Percentiles rank a stretch among this genome's conserved stretches.
Evolutionary conservation across 1,140 invertebrate species (phyloP).

Genomic region (Odontomachus brunneus): DNA sequence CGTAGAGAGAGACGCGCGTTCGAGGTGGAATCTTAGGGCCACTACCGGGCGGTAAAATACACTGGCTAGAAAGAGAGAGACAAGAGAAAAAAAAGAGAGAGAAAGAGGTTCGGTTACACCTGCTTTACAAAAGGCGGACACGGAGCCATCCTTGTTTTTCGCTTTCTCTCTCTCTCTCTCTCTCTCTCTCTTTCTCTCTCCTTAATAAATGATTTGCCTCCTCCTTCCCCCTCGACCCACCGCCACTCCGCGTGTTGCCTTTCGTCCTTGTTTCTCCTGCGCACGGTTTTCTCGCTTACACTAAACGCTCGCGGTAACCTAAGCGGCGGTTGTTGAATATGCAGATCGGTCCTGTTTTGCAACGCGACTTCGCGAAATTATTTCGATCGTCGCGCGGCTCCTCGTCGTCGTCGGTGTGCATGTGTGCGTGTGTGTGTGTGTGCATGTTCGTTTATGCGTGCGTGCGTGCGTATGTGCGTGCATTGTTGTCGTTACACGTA

Average conservation of each 20-base stretch:
- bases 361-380: conserved; percentile 45
- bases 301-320: conserved; percentile 41
- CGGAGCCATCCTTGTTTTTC: conserved; percentile 27
- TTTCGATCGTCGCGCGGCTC: conserved; percentile 16
- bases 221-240: background rate
- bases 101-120: conserved; percentile 77
- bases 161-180: background rate
- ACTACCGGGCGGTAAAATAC: conserved; percentile 80
- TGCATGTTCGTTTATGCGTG: background rate
- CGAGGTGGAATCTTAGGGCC: conserved; percentile 75
- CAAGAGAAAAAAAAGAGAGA: too few species aligned
- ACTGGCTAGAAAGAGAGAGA: conserved; percentile 50
- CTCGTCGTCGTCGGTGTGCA: background rate
- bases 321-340: conserved; percentile 72
- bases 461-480: too few species aligned
- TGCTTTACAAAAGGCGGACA: conserved; percentile 75
- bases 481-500: too few species aligned
- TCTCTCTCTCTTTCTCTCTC: background rate
- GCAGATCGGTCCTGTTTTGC: conserved; percentile 55
- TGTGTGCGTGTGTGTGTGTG: background rate
- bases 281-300: conserved; percentile 21
- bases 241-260: too few species aligned
- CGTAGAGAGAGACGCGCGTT: conserved; percentile 63
- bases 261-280: conserved; percentile 21
- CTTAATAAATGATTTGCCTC: conserved; percentile 19